These are phyloP conservation scores for Leucoptera coffeella DNA, from an alignment of 2,888 invertebrate species.

Conservation along the genomic window DNA sequence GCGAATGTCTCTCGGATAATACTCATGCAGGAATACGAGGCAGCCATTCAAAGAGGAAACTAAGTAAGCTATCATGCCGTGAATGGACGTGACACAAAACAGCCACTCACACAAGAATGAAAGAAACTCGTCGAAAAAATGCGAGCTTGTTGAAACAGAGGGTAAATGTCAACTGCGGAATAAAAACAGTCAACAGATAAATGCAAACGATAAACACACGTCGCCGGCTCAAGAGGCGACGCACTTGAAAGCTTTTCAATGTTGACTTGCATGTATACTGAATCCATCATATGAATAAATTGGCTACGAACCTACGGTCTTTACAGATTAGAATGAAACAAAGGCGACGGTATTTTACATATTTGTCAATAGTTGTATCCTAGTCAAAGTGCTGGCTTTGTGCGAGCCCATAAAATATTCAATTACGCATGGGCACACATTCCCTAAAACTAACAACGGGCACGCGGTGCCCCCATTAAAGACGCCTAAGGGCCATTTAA, in stretches of 20 bases:
- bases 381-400: too few relatives aligned
- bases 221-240: conserved; percentile 33
- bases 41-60: conserved; percentile 45
- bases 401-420: conserved; percentile 47
- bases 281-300: too few relatives aligned
- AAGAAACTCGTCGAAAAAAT: conserved; percentile 40
- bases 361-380: too few relatives aligned
- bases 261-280: too few relatives aligned
- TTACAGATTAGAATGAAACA: too few relatives aligned
- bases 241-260: conserved; percentile 20
- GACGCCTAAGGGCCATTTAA: conserved; percentile 55
- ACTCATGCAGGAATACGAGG: conserved; percentile 49
- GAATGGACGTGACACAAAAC: conserved; percentile 44
- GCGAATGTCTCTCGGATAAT: conserved; percentile 41
- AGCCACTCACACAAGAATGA: conserved; percentile 41
- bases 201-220: conserved; percentile 49
- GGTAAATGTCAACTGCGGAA: conserved; percentile 49
- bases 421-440: conserved; percentile 53
- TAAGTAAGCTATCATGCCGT: conserved; percentile 49
- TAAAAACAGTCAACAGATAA: conserved; percentile 55
- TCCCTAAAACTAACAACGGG: conserved; percentile 50
- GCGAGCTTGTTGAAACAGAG: conserved; percentile 41
- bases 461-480: conserved; percentile 54
- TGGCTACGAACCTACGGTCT: too few relatives aligned
- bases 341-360: too few relatives aligned